Evolutionary conservation across 2,797 vertebrate species (phyloP), one percentile per base, ranked within the genome.

Genomic region (Heliangelus exortis): DNA sequence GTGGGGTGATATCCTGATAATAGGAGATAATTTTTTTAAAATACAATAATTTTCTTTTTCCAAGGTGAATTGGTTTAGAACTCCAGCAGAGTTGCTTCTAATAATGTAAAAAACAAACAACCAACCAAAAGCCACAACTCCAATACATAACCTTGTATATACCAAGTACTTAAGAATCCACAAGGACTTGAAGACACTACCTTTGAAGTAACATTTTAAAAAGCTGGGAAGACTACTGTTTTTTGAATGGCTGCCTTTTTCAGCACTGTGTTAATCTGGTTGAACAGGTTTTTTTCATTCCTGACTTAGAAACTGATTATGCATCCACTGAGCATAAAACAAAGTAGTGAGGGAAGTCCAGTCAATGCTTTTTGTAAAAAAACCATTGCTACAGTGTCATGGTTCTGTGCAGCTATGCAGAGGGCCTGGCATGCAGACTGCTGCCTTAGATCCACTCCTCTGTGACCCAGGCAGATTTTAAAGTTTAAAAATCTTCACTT

Each of bases 401-500:
- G 10, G 74, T 59, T 76, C 63, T 51, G n/a, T 55, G 74, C 79
- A 87, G 55, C 74, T 51, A 1, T 31, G 55, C 67, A 76, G 65
- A 87, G n/a, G 23, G 50, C 53, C 50, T 87, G 62, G 29, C 57
- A 43, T 59, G 21, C 3, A 3, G 73, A 29, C 62, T 51, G 43
- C 87, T 73, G 76, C 33, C 39, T 90, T 90, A 73, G 43, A 79
- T 76, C 76, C 25, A 53, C 15, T 92, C 73, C 71, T 92, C 55
- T 92, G 74, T 89, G 80, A 84, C 62, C 67, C 66, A 90, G 33
- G 36, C 74, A 57, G 80, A 81, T 84, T 84, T 95, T 95, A 95
- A 96, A 93, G 71, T 92, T 96, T 90, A 82, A 96, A 95, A 92
- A 82, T 95, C 77, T 90, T 92, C 74, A 55, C 59, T 95, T 96